phyloP scores from a whole-genome alignment of 2,888 invertebrate species.

The Operophtera brumata region DNA sequence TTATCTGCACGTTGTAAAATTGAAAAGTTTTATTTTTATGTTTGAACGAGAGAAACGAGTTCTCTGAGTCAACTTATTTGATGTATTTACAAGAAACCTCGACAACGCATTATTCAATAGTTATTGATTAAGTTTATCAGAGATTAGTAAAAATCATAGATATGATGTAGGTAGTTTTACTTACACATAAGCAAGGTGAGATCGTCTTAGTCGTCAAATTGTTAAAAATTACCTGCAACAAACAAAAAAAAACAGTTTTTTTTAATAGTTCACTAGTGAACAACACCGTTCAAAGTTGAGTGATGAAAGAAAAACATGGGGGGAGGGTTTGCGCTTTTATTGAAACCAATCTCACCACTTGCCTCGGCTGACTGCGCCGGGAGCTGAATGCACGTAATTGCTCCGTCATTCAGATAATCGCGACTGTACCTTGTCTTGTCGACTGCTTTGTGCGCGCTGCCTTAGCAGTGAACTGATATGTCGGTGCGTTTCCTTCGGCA shows the following conservation, averaged over 20 bases:
- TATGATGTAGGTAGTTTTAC: neutral
- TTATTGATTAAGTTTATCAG: too few relatives aligned
- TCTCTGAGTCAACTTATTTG: too few relatives aligned
- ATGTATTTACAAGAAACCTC: too few relatives aligned
- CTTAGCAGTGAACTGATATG: slow-evolving; percentile 56
- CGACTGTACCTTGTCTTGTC: slow-evolving; percentile 70
- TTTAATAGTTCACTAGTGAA: slow-evolving; percentile 46
- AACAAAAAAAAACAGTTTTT: slow-evolving; percentile 36
- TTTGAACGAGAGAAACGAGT: too few relatives aligned
- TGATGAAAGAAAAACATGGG: slow-evolving; percentile 79
- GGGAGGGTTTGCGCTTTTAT: slow-evolving; percentile 77
- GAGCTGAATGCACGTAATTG: slow-evolving; percentile 76
- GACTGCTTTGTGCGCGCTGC: slow-evolving; percentile 62
- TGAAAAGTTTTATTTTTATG: too few relatives aligned
- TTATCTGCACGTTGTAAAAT: too few relatives aligned
- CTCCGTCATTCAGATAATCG: slow-evolving; percentile 78
- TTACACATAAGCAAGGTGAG: neutral
- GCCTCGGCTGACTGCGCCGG: slow-evolving; percentile 69
- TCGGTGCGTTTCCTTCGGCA: slow-evolving; percentile 53
- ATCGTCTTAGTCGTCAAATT: slow-evolving; percentile 6
- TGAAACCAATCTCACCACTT: slow-evolving; percentile 79
- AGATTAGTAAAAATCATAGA: too few relatives aligned
- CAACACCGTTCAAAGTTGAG: slow-evolving; percentile 70
- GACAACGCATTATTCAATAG: too few relatives aligned
- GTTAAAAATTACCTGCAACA: slow-evolving; percentile 57